Base-by-base conservation (phyloP, 2,888 invertebrate genomes). In the Stenodema calcarata region DNA sequence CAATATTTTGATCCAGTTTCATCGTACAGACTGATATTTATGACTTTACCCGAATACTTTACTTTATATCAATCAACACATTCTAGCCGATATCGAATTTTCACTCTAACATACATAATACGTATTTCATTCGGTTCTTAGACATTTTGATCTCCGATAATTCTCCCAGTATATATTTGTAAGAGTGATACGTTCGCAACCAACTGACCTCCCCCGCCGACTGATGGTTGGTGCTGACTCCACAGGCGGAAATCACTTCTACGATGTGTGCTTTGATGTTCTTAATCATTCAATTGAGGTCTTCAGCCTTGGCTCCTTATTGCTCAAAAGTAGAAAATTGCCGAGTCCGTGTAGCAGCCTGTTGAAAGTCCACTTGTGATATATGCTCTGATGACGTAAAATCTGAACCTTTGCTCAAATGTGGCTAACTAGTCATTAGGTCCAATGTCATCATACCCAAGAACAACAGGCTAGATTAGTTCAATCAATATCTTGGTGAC, bases 211-310 rank as follows among this genome's bases (percentile, higher is more conserved):
- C 23, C 62, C 23, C 23, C 23, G 23, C 62, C 47, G 47, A 12
- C 47, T 12, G 35, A 35, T 35, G 12, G 23, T 62, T 62, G 62
- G 23, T 62, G 27, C 12, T 23, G 18, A 23, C 62, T 62, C 18
- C 62, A 23, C 23, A 23, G 62, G 23, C 23, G 62, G 62, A 62
- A 62, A 62, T 62, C 62, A 23, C 62, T 62, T 62, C 62, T 62
- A 23, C 62, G 18, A 9, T 9, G 62, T 23, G 62, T 44, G 44
- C 47, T 80, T 80, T 44, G 50, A 28, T 50, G 80, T 50, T 30
- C 69, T 62, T 42, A 80, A 69, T 82, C 69, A 69, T 82, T 82
- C 82, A 82, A 62, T 82, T 82, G 82, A 82, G 42, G 62, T 28
- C 69, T 70, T 69, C 23, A 69, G 62, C 82, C 82, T 82, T 82